Evolutionary conservation across 2,888 invertebrate genomes (phyloP).

Genomic region (Drosophila rubida): DNA sequence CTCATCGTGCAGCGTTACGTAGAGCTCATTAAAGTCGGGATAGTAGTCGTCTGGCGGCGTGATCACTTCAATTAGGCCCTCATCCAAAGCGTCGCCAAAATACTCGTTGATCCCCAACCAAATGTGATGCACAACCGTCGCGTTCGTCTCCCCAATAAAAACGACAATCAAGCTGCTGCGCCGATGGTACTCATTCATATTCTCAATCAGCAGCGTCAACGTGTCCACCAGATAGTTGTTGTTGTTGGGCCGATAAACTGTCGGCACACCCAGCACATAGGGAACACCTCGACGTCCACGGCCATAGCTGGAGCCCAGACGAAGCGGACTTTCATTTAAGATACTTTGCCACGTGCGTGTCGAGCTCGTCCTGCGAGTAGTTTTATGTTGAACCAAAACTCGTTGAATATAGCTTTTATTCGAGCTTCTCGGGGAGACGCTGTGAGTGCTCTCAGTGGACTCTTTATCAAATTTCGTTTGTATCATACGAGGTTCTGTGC

Average conservation of each 20-base stretch:
- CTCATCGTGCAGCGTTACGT: conserved; percentile 31
- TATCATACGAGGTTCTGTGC: background rate
- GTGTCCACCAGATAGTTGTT: conserved; percentile 34
- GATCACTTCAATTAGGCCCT: conserved; percentile 60
- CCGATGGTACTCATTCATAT: conserved; percentile 24
- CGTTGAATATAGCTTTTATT: background rate
- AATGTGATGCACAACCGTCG: conserved; percentile 10
- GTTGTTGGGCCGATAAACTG: conserved; percentile 16
- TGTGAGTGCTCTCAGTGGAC: too few species aligned
- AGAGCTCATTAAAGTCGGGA: conserved; percentile 39
- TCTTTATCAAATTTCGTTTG: background rate
- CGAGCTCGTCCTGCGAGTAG: too few species aligned
- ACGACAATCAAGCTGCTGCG: conserved; percentile 42
- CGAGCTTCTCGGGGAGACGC: background rate
- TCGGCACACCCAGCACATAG: conserved; percentile 63
- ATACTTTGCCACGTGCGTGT: conserved; percentile 11
- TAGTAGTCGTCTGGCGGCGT: conserved; percentile 53
- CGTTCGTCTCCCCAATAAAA: conserved; percentile 48
- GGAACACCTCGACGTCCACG: conserved; percentile 23
- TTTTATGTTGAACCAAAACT: background rate
- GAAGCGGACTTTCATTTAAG: background rate
- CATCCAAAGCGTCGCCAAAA: conserved; percentile 24
- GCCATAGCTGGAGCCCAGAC: conserved; percentile 17
- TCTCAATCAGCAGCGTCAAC: conserved; percentile 25
- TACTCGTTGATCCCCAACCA: background rate